Percentiles rank a stretch among this genome's conserved stretches.
phyloP scores from a whole-genome alignment of 2,888 invertebrate genomes.

The Ormyrus pomaceus region DNA sequence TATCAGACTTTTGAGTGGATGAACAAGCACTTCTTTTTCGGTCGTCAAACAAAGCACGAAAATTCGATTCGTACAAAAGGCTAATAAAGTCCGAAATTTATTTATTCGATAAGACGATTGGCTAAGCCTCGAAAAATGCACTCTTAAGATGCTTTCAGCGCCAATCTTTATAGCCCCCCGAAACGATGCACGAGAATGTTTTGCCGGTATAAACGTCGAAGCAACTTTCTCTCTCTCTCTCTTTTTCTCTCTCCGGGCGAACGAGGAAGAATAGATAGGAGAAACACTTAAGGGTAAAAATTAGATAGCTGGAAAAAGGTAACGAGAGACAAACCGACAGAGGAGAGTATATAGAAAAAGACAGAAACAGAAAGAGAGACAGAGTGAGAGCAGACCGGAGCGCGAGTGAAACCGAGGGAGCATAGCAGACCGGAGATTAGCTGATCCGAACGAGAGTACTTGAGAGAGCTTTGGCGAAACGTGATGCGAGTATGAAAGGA shows the following conservation, averaged over 20 bases:
- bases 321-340: constrained; percentile 19
- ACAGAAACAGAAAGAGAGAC: neutral
- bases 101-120: neutral
- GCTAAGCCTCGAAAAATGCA: neutral
- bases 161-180: constrained; percentile 22
- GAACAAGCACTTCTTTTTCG: too few species aligned
- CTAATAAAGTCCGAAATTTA: too few species aligned
- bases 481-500: constrained; percentile 51
- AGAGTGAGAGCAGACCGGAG: constrained; percentile 1
- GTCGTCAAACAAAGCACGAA: too few species aligned
- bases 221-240: too few species aligned
- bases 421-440: constrained; percentile 43
- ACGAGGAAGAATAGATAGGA: neutral
- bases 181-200: neutral
- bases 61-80: too few species aligned
- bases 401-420: constrained; percentile 6
- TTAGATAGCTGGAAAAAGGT: constrained; percentile 39
- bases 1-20: too few species aligned
- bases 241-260: neutral
- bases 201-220: neutral
- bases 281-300: constrained; percentile 18
- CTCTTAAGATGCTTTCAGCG: constrained; percentile 8
- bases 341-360: neutral
- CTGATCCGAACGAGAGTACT: constrained; percentile 31
- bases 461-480: constrained; percentile 44